Base-by-base conservation (phyloP, 2,113 vertebrate genomes). In the Gambusia affinis region DNA sequence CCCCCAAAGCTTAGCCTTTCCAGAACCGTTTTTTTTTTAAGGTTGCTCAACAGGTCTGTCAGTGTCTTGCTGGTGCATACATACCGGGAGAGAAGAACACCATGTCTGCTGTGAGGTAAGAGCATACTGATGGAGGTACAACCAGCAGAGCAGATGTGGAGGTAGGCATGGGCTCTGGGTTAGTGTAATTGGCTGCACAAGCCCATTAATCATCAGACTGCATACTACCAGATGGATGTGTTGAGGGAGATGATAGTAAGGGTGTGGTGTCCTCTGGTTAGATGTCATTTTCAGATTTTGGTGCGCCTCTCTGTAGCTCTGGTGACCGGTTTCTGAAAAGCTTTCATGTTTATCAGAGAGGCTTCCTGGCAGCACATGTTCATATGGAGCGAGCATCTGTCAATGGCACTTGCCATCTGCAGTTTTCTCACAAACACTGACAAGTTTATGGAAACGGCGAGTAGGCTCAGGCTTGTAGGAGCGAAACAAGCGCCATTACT, bases 91-190 rank as follows among this genome's bases (percentile, higher is more conserved):
- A 57, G 22, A 65, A 73, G 72, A 22, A 72, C 51, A 88, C 27
- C 64, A 94, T 94, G 93, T 77, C 91, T 79, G 66, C 81, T 85
- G 76, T 77, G 73, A 89, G 93, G 93, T 94, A 93, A 89, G 92
- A 71, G 27, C 65, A 47, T 12, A 44, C 5, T 77, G 72, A 19
- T 22, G 2, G 72, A 19, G 17, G 2, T 57, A 4, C 54, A 65
- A 31, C 29, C 28, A 5, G 27, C 65, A 39, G 35, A 35, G 19
- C 42, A 28, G 42, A 72, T 61, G 1, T 51, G 24, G 67, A 70
- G 24, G 12, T 51, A 64, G 63, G 12, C 7, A 37, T 72, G n/a
- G 47, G 8, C 17, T 79, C n/a, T 78, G 54, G 31, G 61, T 73
- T 35, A 28, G 39, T 68, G 60, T 77, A 75, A 77, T 69, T 82